Percentiles rank a stretch among this genome's conserved stretches.
Evolutionary conservation across 2,113 vertebrate genomes (phyloP).

Genomic region (Sclerurus mexicanus): DNA sequence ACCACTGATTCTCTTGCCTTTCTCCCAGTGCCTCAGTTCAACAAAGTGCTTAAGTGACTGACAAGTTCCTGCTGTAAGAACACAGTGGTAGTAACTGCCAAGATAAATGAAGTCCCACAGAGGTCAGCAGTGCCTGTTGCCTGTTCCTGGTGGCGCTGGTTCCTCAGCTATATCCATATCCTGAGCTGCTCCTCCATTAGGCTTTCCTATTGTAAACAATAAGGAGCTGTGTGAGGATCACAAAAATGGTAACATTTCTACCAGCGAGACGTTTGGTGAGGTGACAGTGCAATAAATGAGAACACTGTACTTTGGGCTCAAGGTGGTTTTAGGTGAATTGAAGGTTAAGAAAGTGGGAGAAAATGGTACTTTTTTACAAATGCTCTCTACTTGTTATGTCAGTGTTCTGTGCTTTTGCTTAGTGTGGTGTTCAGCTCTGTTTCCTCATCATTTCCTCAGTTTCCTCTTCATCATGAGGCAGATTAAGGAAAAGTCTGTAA

Average conservation of each 20-base stretch:
- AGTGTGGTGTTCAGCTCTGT: not conserved
- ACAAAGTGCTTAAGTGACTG: not conserved
- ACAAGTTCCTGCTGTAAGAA: not conserved
- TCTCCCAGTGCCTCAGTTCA: not conserved
- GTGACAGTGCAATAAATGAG: not conserved
- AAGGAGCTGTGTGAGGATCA: fast-evolving
- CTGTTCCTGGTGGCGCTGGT: not conserved
- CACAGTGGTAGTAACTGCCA: not conserved
- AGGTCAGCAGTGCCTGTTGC: not conserved
- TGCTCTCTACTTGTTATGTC: not conserved
- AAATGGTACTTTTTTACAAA: not conserved
- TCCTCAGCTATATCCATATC: not conserved
- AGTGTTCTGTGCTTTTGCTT: not conserved
- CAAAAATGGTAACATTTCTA: not conserved
- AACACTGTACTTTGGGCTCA: not conserved
- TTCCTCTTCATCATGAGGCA: not conserved
- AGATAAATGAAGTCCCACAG: not conserved
- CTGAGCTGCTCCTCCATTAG: not conserved
- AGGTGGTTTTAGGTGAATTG: not conserved
- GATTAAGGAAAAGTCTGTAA: not conserved
- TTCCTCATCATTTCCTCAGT: not conserved
- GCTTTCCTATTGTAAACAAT: fast-evolving
- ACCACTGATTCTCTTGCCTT: not conserved
- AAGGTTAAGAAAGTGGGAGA: not conserved
- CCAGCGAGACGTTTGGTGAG: fast-evolving